These are phyloP conservation scores for Caenorhabditis sp. DNA, from an alignment of 2,888 invertebrate genomes.

Conservation along the genomic window DNA sequence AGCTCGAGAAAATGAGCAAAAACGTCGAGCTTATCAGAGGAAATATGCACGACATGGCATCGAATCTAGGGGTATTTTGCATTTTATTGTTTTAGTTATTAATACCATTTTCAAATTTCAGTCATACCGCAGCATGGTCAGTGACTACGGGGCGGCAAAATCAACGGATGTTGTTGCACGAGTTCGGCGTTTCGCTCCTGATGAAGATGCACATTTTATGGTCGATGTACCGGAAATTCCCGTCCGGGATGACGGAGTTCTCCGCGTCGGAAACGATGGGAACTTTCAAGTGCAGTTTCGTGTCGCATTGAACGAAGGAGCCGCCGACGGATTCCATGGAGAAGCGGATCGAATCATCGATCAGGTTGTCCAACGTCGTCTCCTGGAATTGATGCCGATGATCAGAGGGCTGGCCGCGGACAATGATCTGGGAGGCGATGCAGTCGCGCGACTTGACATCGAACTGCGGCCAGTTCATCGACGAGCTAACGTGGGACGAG, in stretches of 20 bases:
- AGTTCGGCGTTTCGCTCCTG: no score
- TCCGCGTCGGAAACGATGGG: not conserved
- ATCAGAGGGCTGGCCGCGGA: not conserved
- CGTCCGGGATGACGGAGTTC: not conserved
- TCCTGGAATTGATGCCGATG: not conserved
- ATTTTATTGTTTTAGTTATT: not conserved
- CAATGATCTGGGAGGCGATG: not conserved
- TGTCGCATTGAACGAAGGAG: not conserved
- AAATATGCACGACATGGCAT: not conserved
- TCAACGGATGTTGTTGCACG: no score
- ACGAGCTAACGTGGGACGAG: not conserved
- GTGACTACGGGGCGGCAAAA: no score
- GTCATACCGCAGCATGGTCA: no score
- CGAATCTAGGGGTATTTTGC: not conserved
- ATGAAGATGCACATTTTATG: not conserved
- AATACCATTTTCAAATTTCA: no score
- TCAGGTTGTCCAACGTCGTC: constrained; percentile 1
- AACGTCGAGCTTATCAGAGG: not conserved
- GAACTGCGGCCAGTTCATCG: not conserved
- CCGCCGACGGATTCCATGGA: not conserved
- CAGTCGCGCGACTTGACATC: not conserved
- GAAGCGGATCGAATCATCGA: not conserved
- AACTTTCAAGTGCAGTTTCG: not conserved
- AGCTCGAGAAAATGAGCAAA: not conserved
- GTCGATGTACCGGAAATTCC: not conserved